phyloP scores from a whole-genome alignment of 2,113 vertebrate species.

The Uropsilus gracilis region DNA sequence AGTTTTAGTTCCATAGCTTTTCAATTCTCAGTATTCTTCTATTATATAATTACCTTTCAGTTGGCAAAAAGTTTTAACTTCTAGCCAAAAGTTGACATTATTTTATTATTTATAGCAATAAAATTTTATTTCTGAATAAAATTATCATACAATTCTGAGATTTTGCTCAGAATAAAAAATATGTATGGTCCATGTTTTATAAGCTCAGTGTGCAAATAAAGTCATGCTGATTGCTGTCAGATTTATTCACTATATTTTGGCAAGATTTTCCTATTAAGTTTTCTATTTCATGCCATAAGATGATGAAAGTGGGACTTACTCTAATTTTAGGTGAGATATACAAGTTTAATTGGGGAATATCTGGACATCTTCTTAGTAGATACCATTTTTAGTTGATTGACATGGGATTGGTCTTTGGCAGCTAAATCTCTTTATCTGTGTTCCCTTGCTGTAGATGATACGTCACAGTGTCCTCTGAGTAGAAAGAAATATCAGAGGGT shows the following conservation, averaged over 20 bases:
- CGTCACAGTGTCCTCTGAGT: not conserved
- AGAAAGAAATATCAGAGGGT: not conserved
- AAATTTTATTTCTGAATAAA: not conserved
- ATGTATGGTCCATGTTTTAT: not conserved
- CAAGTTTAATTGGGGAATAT: not conserved
- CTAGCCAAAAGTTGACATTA: not conserved
- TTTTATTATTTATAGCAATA: not conserved
- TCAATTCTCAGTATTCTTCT: not conserved
- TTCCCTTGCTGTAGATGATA: too few relatives aligned
- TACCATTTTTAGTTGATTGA: not conserved
- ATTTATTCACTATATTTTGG: not conserved
- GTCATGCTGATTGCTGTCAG: not conserved
- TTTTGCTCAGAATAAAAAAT: constrained; percentile 4
- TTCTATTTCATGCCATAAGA: not conserved
- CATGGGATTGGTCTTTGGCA: not conserved
- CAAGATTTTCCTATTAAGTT: not conserved
- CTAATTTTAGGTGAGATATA: not conserved
- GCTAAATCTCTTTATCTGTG: not conserved
- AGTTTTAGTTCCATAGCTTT: not conserved
- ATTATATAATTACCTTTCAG: not conserved
- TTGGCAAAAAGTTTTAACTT: not conserved
- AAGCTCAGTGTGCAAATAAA: not conserved
- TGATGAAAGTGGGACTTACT: not conserved
- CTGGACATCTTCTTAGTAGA: not conserved
- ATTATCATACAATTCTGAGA: not conserved